These are phyloP conservation scores for Galeopterus variegatus DNA, from an alignment of 2,113 vertebrate genomes.

Conservation along the genomic window DNA sequence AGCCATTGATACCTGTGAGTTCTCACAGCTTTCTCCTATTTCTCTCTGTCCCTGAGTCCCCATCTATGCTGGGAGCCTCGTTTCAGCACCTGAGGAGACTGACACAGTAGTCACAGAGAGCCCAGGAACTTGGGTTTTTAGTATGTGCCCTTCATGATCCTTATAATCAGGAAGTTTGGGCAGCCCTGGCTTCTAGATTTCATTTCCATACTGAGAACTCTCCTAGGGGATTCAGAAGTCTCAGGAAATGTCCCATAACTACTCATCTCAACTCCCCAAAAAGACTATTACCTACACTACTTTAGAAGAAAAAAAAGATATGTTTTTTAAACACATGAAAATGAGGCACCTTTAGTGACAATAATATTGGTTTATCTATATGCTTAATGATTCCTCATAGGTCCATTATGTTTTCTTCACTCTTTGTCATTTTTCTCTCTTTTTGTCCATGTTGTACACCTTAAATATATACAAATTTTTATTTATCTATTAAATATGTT, in stretches of 20 bases:
- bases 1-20: background rate
- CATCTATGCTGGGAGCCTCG: background rate
- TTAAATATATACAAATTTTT: background rate
- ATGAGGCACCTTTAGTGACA: constrained; percentile 9
- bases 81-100: background rate
- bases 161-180: background rate
- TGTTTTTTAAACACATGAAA: too few species aligned
- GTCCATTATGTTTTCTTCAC: background rate
- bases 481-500: background rate
- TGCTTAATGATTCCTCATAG: background rate
- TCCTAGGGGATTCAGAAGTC: background rate
- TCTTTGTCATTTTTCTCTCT: background rate
- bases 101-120: background rate
- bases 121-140: background rate
- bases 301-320: background rate
- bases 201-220: background rate
- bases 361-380: background rate
- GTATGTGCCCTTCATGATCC: background rate
- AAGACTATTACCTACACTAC: background rate
- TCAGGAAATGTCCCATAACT: constrained; percentile 42
- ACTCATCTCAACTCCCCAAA: background rate
- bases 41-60: background rate
- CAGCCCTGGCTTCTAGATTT: background rate
- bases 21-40: background rate
- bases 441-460: background rate